Evolutionary conservation across 2,888 invertebrate genomes (phyloP).

Genomic region (Heliconius ethilla): DNA sequence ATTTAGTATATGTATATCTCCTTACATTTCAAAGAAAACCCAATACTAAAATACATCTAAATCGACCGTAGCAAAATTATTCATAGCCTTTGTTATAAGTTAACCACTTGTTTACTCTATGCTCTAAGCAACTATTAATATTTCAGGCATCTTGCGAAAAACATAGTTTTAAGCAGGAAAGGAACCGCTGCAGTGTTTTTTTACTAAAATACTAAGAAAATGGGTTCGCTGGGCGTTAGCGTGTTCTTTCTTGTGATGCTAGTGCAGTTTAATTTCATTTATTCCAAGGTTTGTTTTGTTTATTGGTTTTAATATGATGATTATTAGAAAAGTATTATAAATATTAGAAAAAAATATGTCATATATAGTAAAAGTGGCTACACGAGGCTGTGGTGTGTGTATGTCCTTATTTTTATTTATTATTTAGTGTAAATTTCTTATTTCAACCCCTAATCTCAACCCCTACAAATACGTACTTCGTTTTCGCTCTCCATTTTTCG

Average conservation of each 20-base stretch:
- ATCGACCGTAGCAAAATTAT: constrained; percentile 25
- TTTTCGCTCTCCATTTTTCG: not conserved
- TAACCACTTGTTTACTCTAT: constrained; percentile 43
- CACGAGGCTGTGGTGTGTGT: too few species aligned
- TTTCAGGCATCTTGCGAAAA: constrained; percentile 69
- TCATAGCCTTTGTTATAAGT: constrained; percentile 18
- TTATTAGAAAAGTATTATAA: too few species aligned
- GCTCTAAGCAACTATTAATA: constrained; percentile 58
- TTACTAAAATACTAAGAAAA: constrained; percentile 65
- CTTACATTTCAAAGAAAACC: constrained; percentile 13
- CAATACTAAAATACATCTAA: constrained; percentile 8
- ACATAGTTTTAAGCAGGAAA: constrained; percentile 70
- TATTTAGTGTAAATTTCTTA: not conserved
- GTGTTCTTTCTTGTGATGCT: constrained; percentile 58
- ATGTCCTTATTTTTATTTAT: not conserved
- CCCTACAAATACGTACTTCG: too few species aligned
- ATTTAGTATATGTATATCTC: not conserved
- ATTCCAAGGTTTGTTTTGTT: constrained; percentile 59
- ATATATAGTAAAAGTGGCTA: too few species aligned
- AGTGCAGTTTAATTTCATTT: constrained; percentile 58
- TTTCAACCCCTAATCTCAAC: too few species aligned
- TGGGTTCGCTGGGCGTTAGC: constrained; percentile 64
- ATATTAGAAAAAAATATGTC: too few species aligned
- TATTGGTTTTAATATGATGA: not conserved
- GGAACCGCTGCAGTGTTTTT: constrained; percentile 60